These are phyloP conservation scores for Donacobius atricapilla DNA, from an alignment of 2,113 vertebrate genomes.

Conservation along the genomic window DNA sequence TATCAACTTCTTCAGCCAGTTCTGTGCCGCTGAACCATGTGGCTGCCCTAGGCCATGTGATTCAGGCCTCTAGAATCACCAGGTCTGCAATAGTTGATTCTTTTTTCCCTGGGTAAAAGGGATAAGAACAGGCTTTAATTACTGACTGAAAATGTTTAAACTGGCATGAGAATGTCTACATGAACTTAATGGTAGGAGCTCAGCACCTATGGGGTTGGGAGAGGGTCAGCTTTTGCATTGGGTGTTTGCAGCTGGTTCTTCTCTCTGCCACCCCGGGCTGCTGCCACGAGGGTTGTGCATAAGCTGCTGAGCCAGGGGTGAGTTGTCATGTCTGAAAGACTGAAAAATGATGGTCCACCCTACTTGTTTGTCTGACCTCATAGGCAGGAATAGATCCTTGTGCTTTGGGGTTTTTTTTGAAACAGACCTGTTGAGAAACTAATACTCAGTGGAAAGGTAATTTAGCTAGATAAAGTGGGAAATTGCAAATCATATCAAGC, in stretches of 20 bases:
- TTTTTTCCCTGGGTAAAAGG: background rate
- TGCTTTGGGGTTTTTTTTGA: background rate
- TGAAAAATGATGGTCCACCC: background rate
- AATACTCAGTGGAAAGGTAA: background rate
- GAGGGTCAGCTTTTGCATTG: background rate
- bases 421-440: background rate
- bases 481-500: background rate
- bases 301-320: background rate
- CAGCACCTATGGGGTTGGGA: accelerated
- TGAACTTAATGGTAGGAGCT: background rate
- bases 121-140: background rate
- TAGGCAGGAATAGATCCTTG: background rate
- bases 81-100: background rate
- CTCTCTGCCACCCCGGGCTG: background rate
- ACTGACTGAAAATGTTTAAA: background rate
- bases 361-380: background rate
- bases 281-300: accelerated
- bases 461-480: background rate
- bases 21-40: background rate
- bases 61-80: background rate
- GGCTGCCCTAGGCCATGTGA: background rate
- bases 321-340: background rate
- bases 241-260: background rate
- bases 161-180: background rate
- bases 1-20: background rate